Evolutionary conservation across 2,888 invertebrate genomes (phyloP).

Genomic region (Machimus atricapillus): DNA sequence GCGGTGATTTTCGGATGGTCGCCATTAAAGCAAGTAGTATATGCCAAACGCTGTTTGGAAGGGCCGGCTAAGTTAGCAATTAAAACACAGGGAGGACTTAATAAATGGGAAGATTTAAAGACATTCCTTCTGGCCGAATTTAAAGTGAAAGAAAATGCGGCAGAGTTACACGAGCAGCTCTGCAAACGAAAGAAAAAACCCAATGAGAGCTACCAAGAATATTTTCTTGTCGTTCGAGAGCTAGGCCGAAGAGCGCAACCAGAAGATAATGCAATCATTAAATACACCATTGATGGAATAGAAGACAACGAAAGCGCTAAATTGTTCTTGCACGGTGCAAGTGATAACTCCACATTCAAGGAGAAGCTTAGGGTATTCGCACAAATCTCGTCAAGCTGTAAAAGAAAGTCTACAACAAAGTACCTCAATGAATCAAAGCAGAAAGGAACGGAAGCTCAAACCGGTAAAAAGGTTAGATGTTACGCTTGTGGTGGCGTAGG

Average conservation of each 20-base stretch:
- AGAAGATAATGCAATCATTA: too few species aligned
- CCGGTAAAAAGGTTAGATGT: too few species aligned
- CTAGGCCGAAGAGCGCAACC: too few species aligned
- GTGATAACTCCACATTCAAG: not conserved
- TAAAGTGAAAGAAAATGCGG: not conserved
- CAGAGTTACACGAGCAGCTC: not conserved
- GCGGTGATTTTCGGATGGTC: not conserved
- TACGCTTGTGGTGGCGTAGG: not conserved
- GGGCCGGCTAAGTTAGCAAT: not conserved
- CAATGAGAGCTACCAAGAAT: not conserved
- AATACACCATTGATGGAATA: too few species aligned
- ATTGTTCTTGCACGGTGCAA: not conserved
- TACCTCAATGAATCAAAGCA: not conserved
- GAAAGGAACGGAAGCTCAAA: not conserved
- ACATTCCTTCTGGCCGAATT: not conserved
- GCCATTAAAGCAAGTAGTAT: too few species aligned
- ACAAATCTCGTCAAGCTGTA: not conserved
- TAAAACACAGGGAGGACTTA: not conserved
- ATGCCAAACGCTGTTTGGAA: too few species aligned
- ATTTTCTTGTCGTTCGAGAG: too few species aligned
- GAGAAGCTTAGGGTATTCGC: not conserved
- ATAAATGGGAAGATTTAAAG: not conserved
- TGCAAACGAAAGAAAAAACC: not conserved
- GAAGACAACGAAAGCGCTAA: not conserved
- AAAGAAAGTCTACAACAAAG: not conserved